Evolutionary conservation across 2,888 invertebrate genomes (phyloP).

Genomic region (Caenorhabditis sp.): DNA sequence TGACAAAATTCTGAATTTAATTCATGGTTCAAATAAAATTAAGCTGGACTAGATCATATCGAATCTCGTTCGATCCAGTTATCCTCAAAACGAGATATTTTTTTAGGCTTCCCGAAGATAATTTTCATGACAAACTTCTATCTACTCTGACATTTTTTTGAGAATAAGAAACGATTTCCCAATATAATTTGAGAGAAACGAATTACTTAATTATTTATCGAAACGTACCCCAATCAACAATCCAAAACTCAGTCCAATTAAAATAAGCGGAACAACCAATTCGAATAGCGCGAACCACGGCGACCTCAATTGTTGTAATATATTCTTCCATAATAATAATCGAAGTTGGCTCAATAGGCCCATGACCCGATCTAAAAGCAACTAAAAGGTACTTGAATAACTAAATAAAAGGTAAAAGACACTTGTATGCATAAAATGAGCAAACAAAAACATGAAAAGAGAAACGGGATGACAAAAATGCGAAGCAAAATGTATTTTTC

Average conservation of each 20-base stretch:
- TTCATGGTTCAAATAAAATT: too few relatives aligned
- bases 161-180: too few relatives aligned
- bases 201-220: too few relatives aligned
- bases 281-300: conserved; percentile 63
- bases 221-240: conserved; percentile 60
- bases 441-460: neutral
- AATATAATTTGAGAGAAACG: too few relatives aligned
- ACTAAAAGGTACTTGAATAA: neutral
- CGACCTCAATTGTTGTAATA: conserved; percentile 52
- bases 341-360: conserved; percentile 62
- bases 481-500: neutral
- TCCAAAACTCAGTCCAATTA: conserved; percentile 62
- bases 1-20: too few relatives aligned
- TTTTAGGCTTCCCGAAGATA: too few relatives aligned
- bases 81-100: too few relatives aligned
- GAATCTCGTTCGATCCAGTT: too few relatives aligned
- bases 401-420: neutral
- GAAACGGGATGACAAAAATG: neutral
- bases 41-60: too few relatives aligned
- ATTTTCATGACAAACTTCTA: too few relatives aligned
- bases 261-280: conserved; percentile 60
- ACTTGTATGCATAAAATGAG: neutral
- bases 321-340: conserved; percentile 66
- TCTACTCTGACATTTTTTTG: too few relatives aligned
- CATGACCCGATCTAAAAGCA: conserved; percentile 33